Evolutionary conservation across 1,140 invertebrate species (phyloP).

Genomic region (Amphibalanus amphitrite): DNA sequence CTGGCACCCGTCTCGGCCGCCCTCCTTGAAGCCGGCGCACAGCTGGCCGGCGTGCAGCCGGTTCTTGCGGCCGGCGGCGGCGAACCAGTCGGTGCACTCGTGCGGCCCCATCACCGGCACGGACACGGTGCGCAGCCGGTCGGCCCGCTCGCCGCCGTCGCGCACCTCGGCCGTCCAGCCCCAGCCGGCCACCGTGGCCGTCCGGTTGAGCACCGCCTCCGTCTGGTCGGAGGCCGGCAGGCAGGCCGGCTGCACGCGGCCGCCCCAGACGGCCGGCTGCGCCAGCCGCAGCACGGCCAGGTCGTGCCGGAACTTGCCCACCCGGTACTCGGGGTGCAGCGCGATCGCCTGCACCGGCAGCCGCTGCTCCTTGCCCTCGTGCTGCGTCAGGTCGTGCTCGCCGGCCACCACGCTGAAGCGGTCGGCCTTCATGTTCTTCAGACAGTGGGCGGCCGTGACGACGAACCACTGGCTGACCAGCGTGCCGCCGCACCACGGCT

Average conservation of each 20-base stretch:
- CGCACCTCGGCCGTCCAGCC: not conserved
- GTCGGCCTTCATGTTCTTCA: conserved; percentile 6
- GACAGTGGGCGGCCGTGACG: conserved; percentile 35
- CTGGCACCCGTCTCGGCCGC: conserved; percentile 39
- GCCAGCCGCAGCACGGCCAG: not conserved
- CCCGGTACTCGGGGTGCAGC: conserved; percentile 30
- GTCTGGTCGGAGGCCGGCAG: conserved; percentile 2
- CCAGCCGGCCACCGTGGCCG: conserved; percentile 7
- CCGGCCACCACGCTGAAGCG: conserved; percentile 22
- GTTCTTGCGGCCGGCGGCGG: conserved; percentile 9
- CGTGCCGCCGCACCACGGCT: conserved; percentile 31
- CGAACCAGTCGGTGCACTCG: not conserved
- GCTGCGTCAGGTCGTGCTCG: conserved; percentile 22
- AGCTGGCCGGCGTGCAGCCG: conserved; percentile 3
- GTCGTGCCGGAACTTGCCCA: not conserved
- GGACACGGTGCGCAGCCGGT: conserved; percentile 10
- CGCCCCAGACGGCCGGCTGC: not conserved
- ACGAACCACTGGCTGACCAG: conserved; percentile 38
- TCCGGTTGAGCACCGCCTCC: not conserved
- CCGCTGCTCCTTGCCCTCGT: conserved; percentile 28
- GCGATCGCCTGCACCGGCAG: conserved; percentile 23
- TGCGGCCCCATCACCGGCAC: conserved; percentile 1
- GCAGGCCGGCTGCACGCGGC: not conserved
- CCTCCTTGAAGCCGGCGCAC: conserved; percentile 15
- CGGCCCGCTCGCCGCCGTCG: not conserved